Evolutionary conservation across 2,113 vertebrate genomes (phyloP), one percentile per base, ranked within the genome.

Genomic region (Salvelinus sp.): DNA sequence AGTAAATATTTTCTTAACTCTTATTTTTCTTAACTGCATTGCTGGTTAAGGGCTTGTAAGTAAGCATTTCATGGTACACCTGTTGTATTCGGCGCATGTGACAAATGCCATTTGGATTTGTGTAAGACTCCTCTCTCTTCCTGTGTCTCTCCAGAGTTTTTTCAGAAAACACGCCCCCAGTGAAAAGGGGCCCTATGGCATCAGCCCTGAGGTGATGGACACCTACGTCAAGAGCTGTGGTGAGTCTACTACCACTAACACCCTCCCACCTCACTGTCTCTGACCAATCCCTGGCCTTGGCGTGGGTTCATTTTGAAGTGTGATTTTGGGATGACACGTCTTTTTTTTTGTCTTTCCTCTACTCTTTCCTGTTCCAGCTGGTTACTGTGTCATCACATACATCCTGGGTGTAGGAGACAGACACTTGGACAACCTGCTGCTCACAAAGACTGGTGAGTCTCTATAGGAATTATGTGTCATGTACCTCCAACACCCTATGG

Each of bases 191-290:
- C 97, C 98, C 0, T 95, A 98, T 13, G 98, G 98, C 54, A 98
- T 99, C 90, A 98, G 97, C 64, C 92, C 96, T 0, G 98, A 99
- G 76, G 97, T 99, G 81, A 99, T 99, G 97, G 98, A 99, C 89
- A 99, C 98, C 0, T 99, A 99, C 0, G 96, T 99, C n/a, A 99
- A 99, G 89, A 99, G 98, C 91, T 99, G 98, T 57, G 98, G 98
- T 99, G 85, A 95, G 96, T 90, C 6, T 6, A 27, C 0, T 4
- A 1, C 57, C 25, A 18, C 18, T 25, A 20, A 54, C 18, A 25
- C 25, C 67, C 27, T 48, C 27, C n/a, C 47, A 50, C 25, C 23
- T 9, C 1, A n/a, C 38, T 1, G 12, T 6, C 33, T 22, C 63
- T 25, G 2, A 28, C 33, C 28, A 6, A 50, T n/a, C 18, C 6